phyloP scores from a whole-genome alignment of 2,888 invertebrate species.

The Coenonympha glycerion region DNA sequence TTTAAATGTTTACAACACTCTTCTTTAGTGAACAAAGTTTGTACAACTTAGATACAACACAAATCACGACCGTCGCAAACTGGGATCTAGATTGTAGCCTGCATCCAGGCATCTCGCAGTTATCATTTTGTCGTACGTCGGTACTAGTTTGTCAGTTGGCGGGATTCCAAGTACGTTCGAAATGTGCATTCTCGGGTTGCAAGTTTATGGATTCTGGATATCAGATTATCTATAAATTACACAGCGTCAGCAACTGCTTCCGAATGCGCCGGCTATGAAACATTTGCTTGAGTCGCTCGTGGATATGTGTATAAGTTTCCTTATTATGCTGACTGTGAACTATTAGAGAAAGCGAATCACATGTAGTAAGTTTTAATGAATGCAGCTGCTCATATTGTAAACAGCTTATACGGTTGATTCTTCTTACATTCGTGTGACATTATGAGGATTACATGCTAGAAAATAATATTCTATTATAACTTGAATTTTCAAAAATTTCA shows the following conservation, averaged over 20 bases:
- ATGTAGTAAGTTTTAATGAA: background rate
- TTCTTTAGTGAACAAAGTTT: too few species aligned
- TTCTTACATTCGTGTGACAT: too few species aligned
- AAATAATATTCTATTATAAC: too few species aligned
- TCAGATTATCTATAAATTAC: conserved; percentile 15
- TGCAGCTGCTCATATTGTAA: background rate
- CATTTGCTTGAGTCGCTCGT: background rate
- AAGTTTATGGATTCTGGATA: conserved; percentile 12
- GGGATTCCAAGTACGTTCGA: conserved; percentile 5
- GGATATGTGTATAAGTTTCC: background rate
- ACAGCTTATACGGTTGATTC: background rate
- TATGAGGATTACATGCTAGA: too few species aligned
- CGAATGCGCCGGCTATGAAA: background rate
- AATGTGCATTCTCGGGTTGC: conserved; percentile 9
- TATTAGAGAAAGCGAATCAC: background rate
- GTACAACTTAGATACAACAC: too few species aligned
- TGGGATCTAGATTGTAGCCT: conserved; percentile 1
- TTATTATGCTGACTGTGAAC: background rate
- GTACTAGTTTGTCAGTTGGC: conserved; percentile 9
- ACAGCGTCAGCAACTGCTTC: conserved; percentile 5
- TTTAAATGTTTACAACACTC: too few species aligned
- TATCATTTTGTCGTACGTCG: conserved; percentile 3
- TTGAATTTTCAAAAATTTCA: too few species aligned
- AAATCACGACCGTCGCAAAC: background rate
- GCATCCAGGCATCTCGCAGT: conserved; percentile 1